These are phyloP conservation scores for Trachythela sp. DNA, from an alignment of 64 coral and sea anemone species.

Conservation along the genomic window DNA sequence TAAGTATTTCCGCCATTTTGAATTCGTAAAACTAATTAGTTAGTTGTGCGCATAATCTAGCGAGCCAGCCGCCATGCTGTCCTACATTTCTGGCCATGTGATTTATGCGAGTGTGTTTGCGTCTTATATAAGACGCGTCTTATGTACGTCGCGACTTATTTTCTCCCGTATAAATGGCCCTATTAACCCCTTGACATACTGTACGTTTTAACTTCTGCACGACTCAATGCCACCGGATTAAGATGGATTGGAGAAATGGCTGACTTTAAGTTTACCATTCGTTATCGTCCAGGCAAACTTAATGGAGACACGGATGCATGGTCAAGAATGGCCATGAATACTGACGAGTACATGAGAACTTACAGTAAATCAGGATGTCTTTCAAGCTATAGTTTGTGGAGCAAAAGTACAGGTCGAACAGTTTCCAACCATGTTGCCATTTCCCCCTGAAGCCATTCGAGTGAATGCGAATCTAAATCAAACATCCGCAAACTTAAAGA, in stretches of 20 bases:
- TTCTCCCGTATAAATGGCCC: too few species aligned
- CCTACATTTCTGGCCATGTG: too few species aligned
- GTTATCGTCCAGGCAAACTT: slow-evolving; percentile 3
- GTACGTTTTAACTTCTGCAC: slow-evolving; percentile 3
- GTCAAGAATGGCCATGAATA: neutral
- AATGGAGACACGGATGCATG: neutral
- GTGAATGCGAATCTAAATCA: neutral
- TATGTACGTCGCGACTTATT: too few species aligned
- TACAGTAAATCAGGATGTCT: neutral
- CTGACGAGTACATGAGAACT: neutral
- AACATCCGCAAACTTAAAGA: neutral
- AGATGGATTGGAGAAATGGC: slow-evolving; percentile 15
- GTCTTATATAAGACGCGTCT: too few species aligned
- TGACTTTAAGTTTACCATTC: neutral
- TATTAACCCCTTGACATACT: slow-evolving; percentile 1
- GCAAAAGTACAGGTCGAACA: neutral
- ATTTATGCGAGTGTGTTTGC: too few species aligned
- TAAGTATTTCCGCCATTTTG: too few species aligned
- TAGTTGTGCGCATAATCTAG: too few species aligned
- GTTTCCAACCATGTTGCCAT: neutral
- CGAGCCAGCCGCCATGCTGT: too few species aligned
- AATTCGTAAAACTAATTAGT: too few species aligned
- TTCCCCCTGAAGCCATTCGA: neutral
- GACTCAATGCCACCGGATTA: neutral
- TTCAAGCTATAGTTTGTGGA: neutral